Conservation (phyloP, 2,888 invertebrate genomes). For the Drosophila affinis region DNA sequence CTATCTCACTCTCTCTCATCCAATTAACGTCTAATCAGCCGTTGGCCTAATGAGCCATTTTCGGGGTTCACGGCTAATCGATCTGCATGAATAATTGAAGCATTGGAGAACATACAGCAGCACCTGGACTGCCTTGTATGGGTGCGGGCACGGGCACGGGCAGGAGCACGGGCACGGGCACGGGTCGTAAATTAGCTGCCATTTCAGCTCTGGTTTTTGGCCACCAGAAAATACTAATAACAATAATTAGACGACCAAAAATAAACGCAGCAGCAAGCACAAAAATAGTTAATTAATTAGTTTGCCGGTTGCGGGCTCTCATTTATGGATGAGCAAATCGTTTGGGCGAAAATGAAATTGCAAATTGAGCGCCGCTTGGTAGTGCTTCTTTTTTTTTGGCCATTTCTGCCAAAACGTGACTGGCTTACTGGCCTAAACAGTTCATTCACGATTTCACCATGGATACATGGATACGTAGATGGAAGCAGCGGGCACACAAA, state of each 20-base stretch:
- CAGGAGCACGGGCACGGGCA: neutral
- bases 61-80: conserved; percentile 59
- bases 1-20: conserved; percentile 25
- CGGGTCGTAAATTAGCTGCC: conserved; percentile 10
- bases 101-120: conserved; percentile 5
- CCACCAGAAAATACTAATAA: conserved; percentile 46
- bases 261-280: conserved; percentile 44
- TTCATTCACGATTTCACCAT: conserved; percentile 18
- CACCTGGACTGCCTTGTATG: conserved; percentile 20
- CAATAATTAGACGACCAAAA: conserved; percentile 46
- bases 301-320: conserved; percentile 22
- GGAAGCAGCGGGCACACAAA: neutral
- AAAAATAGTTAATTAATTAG: conserved; percentile 65
- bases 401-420: conserved; percentile 55
- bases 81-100: conserved; percentile 64
- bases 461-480: conserved; percentile 7
- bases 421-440: conserved; percentile 25
- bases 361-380: conserved; percentile 27
- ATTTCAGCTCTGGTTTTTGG: conserved; percentile 48
- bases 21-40: conserved; percentile 71
- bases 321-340: conserved; percentile 38
- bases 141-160: neutral
- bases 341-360: conserved; percentile 40
- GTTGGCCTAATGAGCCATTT: conserved; percentile 51
- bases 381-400: neutral